phyloP scores from a whole-genome alignment of 2,888 invertebrate species.

The Ormyrus rosae region DNA sequence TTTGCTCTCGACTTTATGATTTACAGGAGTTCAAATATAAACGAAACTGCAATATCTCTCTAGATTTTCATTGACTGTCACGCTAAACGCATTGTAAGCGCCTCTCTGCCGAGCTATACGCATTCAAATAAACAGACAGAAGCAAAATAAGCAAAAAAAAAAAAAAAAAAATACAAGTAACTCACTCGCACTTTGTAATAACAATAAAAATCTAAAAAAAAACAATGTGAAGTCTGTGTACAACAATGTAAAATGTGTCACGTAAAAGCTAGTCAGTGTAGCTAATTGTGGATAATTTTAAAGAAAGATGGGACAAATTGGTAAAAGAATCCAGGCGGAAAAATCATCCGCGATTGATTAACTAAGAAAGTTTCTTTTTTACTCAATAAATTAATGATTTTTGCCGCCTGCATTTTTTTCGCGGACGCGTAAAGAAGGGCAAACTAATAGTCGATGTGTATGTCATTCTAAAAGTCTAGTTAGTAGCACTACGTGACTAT shows the following conservation, averaged over 20 bases:
- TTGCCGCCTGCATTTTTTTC: constrained; percentile 37
- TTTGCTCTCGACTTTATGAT: neutral
- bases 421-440: constrained; percentile 33
- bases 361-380: too few relatives aligned
- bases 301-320: neutral
- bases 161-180: constrained; percentile 27
- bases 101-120: constrained; percentile 27
- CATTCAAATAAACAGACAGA: constrained; percentile 15
- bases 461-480: constrained; percentile 50
- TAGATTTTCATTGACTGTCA: neutral
- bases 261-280: constrained; percentile 47
- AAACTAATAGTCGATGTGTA: constrained; percentile 45
- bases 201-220: constrained; percentile 19
- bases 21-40: constrained; percentile 7
- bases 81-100: neutral
- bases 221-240: constrained; percentile 46
- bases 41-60: neutral
- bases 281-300: neutral
- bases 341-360: neutral
- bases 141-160: neutral
- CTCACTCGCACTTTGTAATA: constrained; percentile 23
- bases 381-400: neutral
- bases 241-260: constrained; percentile 47
- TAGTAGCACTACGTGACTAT: constrained; percentile 42
- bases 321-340: constrained; percentile 17